phyloP scores from a whole-genome alignment of 1,140 invertebrate genomes.

The Arion vulgaris region DNA sequence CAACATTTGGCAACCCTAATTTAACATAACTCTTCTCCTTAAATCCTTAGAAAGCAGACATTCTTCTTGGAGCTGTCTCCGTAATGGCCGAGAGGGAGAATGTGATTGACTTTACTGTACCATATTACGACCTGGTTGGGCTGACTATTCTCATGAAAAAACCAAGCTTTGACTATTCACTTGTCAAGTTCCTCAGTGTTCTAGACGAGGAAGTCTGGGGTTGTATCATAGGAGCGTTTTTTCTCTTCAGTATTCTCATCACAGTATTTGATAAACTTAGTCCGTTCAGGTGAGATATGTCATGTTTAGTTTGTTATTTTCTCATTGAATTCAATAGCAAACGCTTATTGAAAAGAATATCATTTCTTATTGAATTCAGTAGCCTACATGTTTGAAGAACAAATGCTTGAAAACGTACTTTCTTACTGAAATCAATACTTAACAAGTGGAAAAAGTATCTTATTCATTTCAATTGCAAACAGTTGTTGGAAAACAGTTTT shows the following conservation, averaged over 20 bases:
- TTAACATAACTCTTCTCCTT: no score
- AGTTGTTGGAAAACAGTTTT: no score
- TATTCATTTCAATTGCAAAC: no score
- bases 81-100: slow-evolving; percentile 69
- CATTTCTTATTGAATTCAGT: no score
- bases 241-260: slow-evolving; percentile 85
- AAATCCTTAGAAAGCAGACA: slow-evolving; percentile 69
- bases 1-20: no score
- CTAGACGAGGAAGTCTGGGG: slow-evolving; percentile 96
- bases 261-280: slow-evolving; percentile 94
- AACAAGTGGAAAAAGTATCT: no score
- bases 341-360: no score
- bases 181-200: slow-evolving; percentile 98
- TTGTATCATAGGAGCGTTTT: slow-evolving; percentile 91
- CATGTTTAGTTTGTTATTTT: no score
- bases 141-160: slow-evolving; percentile 70
- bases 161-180: slow-evolving; percentile 80
- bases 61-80: slow-evolving; percentile 66
- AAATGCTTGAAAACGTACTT: no score
- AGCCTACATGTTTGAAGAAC: no score
- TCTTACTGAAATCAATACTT: no score
- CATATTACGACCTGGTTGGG: slow-evolving; percentile 68
- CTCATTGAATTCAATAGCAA: no score
- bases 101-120: slow-evolving; percentile 69
- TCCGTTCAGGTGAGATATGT: slow-evolving; percentile 76